Conservation (phyloP, 2,113 vertebrate species). For the Electrona antarctica region DNA sequence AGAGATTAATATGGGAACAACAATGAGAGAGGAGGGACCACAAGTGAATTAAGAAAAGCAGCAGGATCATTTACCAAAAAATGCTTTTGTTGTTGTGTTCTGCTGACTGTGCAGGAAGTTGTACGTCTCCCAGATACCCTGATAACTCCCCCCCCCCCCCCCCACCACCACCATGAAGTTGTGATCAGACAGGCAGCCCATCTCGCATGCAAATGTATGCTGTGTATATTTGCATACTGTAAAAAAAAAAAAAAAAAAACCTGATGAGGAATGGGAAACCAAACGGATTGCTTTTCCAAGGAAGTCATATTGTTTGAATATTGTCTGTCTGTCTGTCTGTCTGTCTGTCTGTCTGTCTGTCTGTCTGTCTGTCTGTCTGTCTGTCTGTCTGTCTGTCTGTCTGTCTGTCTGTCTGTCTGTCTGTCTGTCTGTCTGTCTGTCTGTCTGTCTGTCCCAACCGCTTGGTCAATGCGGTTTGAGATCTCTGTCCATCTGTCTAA, state of each 20-base stretch:
- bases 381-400: not conserved
- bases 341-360: not conserved
- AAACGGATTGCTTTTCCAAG: slow-evolving; percentile 6
- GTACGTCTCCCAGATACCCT: slow-evolving; percentile 51
- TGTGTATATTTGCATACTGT: slow-evolving; percentile 28
- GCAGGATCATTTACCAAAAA: slow-evolving; percentile 54
- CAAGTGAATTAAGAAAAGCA: slow-evolving; percentile 56
- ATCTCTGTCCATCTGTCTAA: not conserved
- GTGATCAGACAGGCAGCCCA: slow-evolving; percentile 21
- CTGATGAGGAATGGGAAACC: slow-evolving; percentile 33
- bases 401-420: not conserved
- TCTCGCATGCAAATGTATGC: slow-evolving; percentile 49
- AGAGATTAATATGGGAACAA: slow-evolving; percentile 62
- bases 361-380: not conserved
- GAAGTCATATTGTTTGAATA: slow-evolving; percentile 1
- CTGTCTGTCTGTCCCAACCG: not conserved
- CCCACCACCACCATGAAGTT: slow-evolving; percentile 17
- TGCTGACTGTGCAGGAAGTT: slow-evolving; percentile 60
- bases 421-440: not conserved
- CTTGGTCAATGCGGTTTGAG: no score
- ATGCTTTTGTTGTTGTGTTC: not conserved
- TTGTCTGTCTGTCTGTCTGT: not conserved
- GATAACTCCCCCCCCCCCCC: slow-evolving; percentile 31
- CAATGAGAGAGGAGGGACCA: slow-evolving; percentile 23
- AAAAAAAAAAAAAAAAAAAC: no score